These are phyloP conservation scores for Eremobia ochroleuca DNA, from an alignment of 2,888 invertebrate species.

Conservation along the genomic window DNA sequence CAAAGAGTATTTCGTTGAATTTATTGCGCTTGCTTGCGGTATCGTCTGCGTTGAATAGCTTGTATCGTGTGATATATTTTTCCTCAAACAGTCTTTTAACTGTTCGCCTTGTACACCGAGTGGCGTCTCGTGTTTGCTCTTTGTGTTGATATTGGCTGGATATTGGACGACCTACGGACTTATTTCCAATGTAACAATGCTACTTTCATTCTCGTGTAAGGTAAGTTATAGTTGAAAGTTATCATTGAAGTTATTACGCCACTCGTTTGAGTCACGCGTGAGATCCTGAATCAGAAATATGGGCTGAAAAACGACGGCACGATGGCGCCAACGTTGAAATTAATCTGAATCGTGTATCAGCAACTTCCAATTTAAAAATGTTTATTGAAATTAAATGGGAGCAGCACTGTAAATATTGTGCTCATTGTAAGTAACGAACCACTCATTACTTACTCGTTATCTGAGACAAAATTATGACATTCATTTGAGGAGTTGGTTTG, in stretches of 20 bases:
- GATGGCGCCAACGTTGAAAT: conserved; percentile 81
- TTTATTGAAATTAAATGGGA: conserved; percentile 74
- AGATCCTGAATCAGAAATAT: conserved; percentile 85
- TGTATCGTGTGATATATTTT: conserved; percentile 77
- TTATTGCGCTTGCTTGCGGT: conserved; percentile 80
- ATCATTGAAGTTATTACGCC: conserved; percentile 67
- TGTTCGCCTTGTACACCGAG: conserved; percentile 64
- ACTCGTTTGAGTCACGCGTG: conserved; percentile 72
- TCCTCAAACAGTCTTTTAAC: conserved; percentile 72
- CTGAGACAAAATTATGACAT: conserved; percentile 59
- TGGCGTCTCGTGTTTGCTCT: conserved; percentile 68
- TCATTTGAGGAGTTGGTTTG: conserved; percentile 35
- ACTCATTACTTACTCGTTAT: conserved; percentile 45
- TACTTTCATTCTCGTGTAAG: conserved; percentile 58
- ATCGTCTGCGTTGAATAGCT: conserved; percentile 76
- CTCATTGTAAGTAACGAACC: conserved; percentile 63
- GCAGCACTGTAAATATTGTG: conserved; percentile 69
- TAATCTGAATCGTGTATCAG: conserved; percentile 81
- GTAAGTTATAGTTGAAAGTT: conserved; percentile 60
- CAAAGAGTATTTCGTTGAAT: conserved; percentile 82
- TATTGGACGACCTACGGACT: conserved; percentile 66
- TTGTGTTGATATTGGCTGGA: conserved; percentile 72
- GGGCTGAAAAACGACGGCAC: conserved; percentile 82
- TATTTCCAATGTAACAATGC: conserved; percentile 61
- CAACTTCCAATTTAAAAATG: conserved; percentile 78